phyloP scores from a whole-genome alignment of 2,797 vertebrate species.

The Iguana delicatissima region DNA sequence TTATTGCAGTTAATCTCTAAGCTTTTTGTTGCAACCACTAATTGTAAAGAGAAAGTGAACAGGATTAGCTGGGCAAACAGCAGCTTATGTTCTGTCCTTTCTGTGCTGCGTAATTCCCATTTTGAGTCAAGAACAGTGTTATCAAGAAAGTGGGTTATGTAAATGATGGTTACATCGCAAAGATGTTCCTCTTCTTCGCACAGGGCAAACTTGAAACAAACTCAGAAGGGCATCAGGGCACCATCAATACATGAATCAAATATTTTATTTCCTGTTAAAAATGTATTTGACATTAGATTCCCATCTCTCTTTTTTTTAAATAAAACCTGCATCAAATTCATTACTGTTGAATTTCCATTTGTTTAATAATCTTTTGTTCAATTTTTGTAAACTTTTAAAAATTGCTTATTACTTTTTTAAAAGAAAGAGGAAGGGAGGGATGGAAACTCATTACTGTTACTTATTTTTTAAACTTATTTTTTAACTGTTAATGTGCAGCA shows the following conservation, averaged over 20 bases:
- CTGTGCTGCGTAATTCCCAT: neutral
- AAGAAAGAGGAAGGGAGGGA: neutral
- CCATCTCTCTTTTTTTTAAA: neutral
- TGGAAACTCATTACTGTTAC: neutral
- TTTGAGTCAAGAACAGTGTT: neutral
- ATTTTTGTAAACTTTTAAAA: neutral
- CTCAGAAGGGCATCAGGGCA: neutral
- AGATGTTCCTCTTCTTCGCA: neutral
- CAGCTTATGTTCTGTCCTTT: slow-evolving; percentile 7
- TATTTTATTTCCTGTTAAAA: neutral
- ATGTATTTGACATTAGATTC: neutral
- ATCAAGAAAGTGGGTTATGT: neutral
- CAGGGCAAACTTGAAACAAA: neutral
- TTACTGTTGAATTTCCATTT: neutral
- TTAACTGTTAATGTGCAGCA: too few species aligned
- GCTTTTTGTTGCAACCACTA: slow-evolving; percentile 15
- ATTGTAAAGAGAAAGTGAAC: slow-evolving; percentile 34
- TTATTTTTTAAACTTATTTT: too few species aligned
- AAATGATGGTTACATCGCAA: neutral
- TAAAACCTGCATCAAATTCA: neutral
- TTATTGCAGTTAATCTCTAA: slow-evolving; percentile 21
- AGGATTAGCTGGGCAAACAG: slow-evolving; percentile 28
- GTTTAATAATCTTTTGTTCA: neutral
- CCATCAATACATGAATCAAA: neutral
- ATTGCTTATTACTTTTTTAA: neutral